phyloP scores from a whole-genome alignment of 2,797 vertebrate species.

The Sebastes oblongus region DNA sequence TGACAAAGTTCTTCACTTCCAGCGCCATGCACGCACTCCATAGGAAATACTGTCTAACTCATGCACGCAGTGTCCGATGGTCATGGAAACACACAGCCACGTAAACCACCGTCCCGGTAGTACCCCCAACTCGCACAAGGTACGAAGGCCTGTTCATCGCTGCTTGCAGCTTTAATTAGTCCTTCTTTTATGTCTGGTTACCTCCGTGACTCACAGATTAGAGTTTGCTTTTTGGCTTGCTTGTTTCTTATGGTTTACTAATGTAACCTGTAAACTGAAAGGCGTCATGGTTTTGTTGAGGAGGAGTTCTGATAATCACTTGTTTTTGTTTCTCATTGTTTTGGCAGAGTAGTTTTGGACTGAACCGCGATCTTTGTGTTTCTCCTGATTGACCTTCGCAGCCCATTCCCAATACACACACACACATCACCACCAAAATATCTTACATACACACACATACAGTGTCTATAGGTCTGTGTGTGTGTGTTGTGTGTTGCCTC shows the following conservation, averaged over 20 bases:
- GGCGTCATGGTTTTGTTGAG: background rate
- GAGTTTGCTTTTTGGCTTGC: background rate
- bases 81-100: accelerated
- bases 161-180: background rate
- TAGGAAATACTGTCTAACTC: too few relatives aligned
- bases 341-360: constrained; percentile 24
- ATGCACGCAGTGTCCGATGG: too few relatives aligned
- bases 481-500: constrained; percentile 83
- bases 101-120: too few relatives aligned
- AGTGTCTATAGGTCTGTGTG: constrained; percentile 18
- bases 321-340: constrained; percentile 13
- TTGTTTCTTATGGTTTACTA: background rate
- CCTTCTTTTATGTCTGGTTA: background rate
- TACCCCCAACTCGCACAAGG: too few relatives aligned
- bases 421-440: background rate
- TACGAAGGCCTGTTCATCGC: too few relatives aligned
- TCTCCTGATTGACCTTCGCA: constrained; percentile 60
- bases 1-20: too few relatives aligned
- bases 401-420: constrained; percentile 1
- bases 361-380: constrained; percentile 5
- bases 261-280: background rate
- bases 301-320: background rate
- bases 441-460: constrained; percentile 1
- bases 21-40: too few relatives aligned
- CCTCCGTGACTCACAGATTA: background rate